Conservation (phyloP, 1,140 invertebrate genomes). For the Nasonia longicornis region DNA sequence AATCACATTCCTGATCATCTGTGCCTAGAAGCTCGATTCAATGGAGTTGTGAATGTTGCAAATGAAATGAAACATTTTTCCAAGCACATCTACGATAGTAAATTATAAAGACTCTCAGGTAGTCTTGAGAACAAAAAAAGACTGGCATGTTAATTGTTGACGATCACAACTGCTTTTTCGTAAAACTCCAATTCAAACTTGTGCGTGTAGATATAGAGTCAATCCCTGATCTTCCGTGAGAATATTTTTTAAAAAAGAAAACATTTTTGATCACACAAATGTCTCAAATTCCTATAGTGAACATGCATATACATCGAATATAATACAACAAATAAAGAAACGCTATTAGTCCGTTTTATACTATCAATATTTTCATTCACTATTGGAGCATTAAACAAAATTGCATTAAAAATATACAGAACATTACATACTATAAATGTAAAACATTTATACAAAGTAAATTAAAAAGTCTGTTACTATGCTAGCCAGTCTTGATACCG, state of each 20-base stretch:
- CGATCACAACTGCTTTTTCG: slow-evolving; percentile 16
- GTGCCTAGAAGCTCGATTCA: slow-evolving; percentile 36
- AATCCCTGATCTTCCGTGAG: slow-evolving; percentile 42
- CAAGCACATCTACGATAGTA: slow-evolving; percentile 24
- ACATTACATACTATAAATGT: background rate
- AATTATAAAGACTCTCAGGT: slow-evolving; percentile 21
- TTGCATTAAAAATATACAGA: background rate
- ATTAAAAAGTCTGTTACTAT: slow-evolving; percentile 4
- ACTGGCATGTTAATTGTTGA: slow-evolving; percentile 31
- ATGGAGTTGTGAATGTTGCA: slow-evolving; percentile 11
- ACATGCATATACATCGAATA: slow-evolving; percentile 31
- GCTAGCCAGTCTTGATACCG: slow-evolving; percentile 42
- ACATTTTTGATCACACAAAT: slow-evolving; percentile 1
- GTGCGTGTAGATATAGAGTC: slow-evolving; percentile 18
- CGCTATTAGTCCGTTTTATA: slow-evolving; percentile 27
- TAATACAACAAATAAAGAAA: background rate
- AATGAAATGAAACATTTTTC: slow-evolving; percentile 30
- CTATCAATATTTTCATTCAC: slow-evolving; percentile 16
- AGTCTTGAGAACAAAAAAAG: slow-evolving; percentile 33
- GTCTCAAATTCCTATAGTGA: background rate
- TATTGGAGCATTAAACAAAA: background rate
- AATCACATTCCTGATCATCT: slow-evolving; percentile 41
- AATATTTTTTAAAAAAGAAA: slow-evolving; percentile 17
- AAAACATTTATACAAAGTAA: slow-evolving; percentile 7
- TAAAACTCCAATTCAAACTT: slow-evolving; percentile 5